phyloP scores from a whole-genome alignment of 2,888 invertebrate genomes.

The Yponomeuta sedellus region DNA sequence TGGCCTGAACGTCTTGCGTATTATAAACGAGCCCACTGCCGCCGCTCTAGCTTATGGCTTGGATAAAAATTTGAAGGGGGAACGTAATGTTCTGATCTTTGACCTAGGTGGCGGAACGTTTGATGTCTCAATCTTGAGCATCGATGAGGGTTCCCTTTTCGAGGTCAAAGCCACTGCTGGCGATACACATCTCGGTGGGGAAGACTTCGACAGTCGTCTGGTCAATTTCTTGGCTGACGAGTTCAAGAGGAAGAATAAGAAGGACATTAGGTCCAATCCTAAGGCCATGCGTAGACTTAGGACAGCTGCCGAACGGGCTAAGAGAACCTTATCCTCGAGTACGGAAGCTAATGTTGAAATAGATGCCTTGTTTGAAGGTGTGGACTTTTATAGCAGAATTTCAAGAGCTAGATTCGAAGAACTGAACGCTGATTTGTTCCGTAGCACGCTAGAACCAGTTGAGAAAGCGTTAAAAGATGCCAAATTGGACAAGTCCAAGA shows the following conservation, averaged over 20 bases:
- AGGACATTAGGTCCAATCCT: constrained; percentile 80
- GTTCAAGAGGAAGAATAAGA: constrained; percentile 82
- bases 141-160: constrained; percentile 85
- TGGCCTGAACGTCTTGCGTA: constrained; percentile 71
- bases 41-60: constrained; percentile 84
- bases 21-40: constrained; percentile 89
- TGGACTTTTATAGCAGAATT: constrained; percentile 81
- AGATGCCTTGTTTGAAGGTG: constrained; percentile 83
- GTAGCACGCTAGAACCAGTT: constrained; percentile 83
- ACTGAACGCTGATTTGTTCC: constrained; percentile 82
- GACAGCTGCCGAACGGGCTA: constrained; percentile 86
- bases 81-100: background rate
- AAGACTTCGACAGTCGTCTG: constrained; percentile 69
- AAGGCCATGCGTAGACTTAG: constrained; percentile 81
- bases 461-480: constrained; percentile 87
- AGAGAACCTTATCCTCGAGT: constrained; percentile 84
- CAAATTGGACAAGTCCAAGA: constrained; percentile 82
- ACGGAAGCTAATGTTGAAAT: constrained; percentile 85
- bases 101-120: constrained; percentile 75
- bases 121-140: constrained; percentile 88
- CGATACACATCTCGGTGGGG: constrained; percentile 79
- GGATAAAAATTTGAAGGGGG: constrained; percentile 78
- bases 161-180: constrained; percentile 90
- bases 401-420: constrained; percentile 86
- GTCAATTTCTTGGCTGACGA: constrained; percentile 81